Evolutionary conservation across 2,888 invertebrate genomes (phyloP).

Genomic region (Cerceris rybyensis): DNA sequence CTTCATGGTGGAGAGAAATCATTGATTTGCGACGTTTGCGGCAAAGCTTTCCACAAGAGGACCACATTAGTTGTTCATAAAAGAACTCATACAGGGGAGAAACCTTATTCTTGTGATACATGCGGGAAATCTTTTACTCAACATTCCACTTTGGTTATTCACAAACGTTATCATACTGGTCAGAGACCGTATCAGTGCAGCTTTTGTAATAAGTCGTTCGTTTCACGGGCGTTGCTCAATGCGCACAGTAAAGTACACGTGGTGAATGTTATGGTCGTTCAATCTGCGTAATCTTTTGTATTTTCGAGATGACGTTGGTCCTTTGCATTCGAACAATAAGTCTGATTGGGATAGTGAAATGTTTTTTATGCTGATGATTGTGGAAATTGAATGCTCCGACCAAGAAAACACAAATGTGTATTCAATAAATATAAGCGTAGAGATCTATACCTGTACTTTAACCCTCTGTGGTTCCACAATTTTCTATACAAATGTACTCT

Average conservation of each 20-base stretch:
- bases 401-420: too few species aligned
- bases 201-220: constrained; percentile 79
- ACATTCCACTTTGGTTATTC: constrained; percentile 81
- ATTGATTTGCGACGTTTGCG: constrained; percentile 80
- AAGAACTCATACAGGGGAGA: constrained; percentile 81
- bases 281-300: constrained; percentile 7
- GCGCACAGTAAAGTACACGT: constrained; percentile 75
- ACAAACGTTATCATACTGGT: constrained; percentile 81
- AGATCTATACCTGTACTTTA: too few species aligned
- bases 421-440: too few species aligned
- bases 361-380: neutral
- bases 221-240: constrained; percentile 79
- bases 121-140: constrained; percentile 82
- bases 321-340: neutral
- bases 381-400: too few species aligned
- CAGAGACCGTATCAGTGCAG: constrained; percentile 80
- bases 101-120: constrained; percentile 80
- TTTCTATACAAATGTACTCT: too few species aligned
- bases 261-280: constrained; percentile 25
- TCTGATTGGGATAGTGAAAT: neutral
- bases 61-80: constrained; percentile 80
- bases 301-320: neutral
- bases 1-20: constrained; percentile 81
- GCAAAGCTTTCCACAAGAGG: constrained; percentile 80
- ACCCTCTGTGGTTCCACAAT: too few species aligned